These are phyloP conservation scores for Disparrhopalites patrizii DNA, from an alignment of 2,888 invertebrate genomes.

Conservation along the genomic window DNA sequence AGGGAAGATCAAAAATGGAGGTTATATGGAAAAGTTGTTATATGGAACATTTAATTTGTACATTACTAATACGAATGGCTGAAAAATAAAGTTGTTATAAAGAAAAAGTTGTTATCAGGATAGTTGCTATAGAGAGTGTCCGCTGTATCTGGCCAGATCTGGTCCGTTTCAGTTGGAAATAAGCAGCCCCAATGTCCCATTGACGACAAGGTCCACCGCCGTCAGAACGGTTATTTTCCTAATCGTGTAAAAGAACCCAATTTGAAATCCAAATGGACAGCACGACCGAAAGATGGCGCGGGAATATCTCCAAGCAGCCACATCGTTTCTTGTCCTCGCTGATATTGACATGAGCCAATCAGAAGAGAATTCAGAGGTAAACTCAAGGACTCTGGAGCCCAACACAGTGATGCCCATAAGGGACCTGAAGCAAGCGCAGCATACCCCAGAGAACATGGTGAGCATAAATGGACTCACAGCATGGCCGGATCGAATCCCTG, in stretches of 20 bases:
- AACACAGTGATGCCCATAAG: not conserved
- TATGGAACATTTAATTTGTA: too few relatives aligned
- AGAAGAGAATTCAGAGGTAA: not conserved
- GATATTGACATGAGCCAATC: not conserved
- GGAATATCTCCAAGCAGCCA: not conserved
- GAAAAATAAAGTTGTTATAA: too few relatives aligned
- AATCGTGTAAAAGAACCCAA: not conserved
- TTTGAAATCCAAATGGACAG: not conserved
- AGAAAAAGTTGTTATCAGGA: too few relatives aligned
- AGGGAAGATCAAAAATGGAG: too few relatives aligned
- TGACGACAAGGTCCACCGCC: not conserved
- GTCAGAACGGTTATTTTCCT: not conserved
- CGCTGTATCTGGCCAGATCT: too few relatives aligned
- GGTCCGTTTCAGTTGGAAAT: too few relatives aligned
- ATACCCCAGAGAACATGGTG: not conserved
- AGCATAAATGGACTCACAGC: not conserved
- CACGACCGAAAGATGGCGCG: not conserved
- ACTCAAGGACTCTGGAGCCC: not conserved
- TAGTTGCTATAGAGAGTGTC: too few relatives aligned
- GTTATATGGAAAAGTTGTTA: too few relatives aligned
- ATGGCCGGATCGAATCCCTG: not conserved
- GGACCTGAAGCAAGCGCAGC: not conserved
- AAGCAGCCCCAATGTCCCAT: not conserved
- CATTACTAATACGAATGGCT: too few relatives aligned
- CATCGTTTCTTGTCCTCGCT: not conserved